Percentiles rank a stretch among this genome's conserved stretches.
These are phyloP conservation scores for Syrista parreyssii DNA, from an alignment of 2,888 invertebrate species.

Conservation along the genomic window DNA sequence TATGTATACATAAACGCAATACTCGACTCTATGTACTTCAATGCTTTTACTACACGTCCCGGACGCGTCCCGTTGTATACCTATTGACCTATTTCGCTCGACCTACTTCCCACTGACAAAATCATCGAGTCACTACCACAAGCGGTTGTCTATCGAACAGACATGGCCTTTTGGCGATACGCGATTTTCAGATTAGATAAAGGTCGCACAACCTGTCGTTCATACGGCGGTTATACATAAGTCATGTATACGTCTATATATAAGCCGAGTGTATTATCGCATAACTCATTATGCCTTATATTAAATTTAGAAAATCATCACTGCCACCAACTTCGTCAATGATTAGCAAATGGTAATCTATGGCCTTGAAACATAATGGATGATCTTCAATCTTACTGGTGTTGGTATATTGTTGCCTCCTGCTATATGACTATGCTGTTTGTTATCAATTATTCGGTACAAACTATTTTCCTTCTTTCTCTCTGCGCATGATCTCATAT, in stretches of 20 bases:
- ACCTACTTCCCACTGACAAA: conserved; percentile 1
- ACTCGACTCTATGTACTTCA: not conserved
- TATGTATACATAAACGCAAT: not conserved
- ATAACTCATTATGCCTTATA: not conserved
- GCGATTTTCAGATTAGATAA: not conserved
- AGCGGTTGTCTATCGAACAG: not conserved
- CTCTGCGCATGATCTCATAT: not conserved
- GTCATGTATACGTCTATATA: not conserved
- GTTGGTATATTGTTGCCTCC: not conserved
- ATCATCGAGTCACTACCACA: conserved; percentile 1
- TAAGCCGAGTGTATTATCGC: not conserved
- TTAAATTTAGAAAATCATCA: not conserved
- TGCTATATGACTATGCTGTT: not conserved
- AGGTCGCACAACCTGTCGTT: not conserved
- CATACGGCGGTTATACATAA: not conserved
- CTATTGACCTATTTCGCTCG: conserved; percentile 6
- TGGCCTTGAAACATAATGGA: not conserved
- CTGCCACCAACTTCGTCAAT: not conserved
- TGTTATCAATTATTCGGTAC: not conserved
- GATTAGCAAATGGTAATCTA: not conserved
- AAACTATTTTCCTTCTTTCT: not conserved
- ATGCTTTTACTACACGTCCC: not conserved
- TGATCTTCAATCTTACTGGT: not conserved
- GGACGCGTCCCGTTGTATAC: not conserved
- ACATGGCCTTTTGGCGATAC: not conserved